These are phyloP conservation scores for Agonum fuliginosum DNA, from an alignment of 2,888 invertebrate genomes.

Conservation along the genomic window DNA sequence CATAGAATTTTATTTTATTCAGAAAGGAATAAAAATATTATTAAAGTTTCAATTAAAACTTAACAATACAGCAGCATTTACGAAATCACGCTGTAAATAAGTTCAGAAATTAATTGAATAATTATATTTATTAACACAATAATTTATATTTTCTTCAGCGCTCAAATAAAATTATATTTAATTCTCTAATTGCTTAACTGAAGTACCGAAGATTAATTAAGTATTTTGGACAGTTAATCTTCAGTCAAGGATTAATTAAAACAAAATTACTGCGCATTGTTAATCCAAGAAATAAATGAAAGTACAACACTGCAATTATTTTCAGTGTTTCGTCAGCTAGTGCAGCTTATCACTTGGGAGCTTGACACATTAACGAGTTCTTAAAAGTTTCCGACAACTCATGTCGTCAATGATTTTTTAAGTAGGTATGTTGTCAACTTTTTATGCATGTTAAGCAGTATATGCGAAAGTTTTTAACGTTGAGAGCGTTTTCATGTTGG, in stretches of 20 bases:
- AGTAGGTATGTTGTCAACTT: slow-evolving; percentile 24
- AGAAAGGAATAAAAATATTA: too few relatives aligned
- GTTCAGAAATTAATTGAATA: too few relatives aligned
- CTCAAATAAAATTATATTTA: slow-evolving; percentile 20
- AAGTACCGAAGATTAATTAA: slow-evolving; percentile 7
- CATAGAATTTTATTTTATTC: too few relatives aligned
- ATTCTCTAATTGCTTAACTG: background rate
- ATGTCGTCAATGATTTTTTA: slow-evolving; percentile 22
- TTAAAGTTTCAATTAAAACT: too few relatives aligned
- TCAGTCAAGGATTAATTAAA: slow-evolving; percentile 24
- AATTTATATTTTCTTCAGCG: background rate
- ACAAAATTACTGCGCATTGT: slow-evolving; percentile 22
- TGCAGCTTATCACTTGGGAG: background rate
- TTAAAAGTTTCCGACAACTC: slow-evolving; percentile 2
- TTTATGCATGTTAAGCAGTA: slow-evolving; percentile 23
- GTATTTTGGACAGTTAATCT: slow-evolving; percentile 16
- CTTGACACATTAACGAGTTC: background rate
- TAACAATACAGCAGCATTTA: too few relatives aligned
- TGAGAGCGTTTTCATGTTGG: slow-evolving; percentile 32
- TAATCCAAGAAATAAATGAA: slow-evolving; percentile 2
- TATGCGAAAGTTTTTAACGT: slow-evolving; percentile 28
- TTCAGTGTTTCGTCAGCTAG: background rate
- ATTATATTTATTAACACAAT: background rate
- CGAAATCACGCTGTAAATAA: too few relatives aligned
- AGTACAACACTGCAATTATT: background rate